phyloP scores from a whole-genome alignment of 2,888 invertebrate species.

The Iphiclides podalirius region DNA sequence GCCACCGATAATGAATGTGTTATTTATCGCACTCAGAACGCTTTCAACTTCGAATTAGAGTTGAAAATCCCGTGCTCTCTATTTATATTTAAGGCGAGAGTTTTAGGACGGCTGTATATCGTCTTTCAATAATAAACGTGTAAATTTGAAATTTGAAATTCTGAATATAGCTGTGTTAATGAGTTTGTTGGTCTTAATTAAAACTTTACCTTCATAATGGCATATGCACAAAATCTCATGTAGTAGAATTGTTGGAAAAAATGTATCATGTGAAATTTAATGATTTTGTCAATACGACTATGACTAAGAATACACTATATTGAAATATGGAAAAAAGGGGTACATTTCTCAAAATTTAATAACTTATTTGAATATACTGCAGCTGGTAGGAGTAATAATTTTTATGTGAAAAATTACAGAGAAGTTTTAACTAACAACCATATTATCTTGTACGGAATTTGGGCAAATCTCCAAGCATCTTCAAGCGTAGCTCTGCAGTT shows the following conservation, averaged over 20 bases:
- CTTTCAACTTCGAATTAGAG: not conserved
- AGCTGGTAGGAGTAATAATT: no score
- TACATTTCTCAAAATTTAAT: no score
- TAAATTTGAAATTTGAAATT: slow-evolving; percentile 38
- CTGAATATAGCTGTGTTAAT: slow-evolving; percentile 34
- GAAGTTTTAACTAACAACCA: no score
- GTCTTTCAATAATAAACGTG: slow-evolving; percentile 33
- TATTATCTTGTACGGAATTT: no score
- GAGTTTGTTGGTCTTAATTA: slow-evolving; percentile 43
- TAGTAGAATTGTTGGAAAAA: not conserved
- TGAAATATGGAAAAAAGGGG: no score
- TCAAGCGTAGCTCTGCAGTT: no score
- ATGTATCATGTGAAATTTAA: no score
- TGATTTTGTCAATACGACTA: no score
- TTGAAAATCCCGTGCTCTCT: not conserved
- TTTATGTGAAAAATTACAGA: no score
- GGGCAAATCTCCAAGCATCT: no score
- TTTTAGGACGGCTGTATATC: slow-evolving; percentile 7
- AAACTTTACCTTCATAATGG: slow-evolving; percentile 37
- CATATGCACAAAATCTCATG: slow-evolving; percentile 14
- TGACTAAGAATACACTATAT: no score
- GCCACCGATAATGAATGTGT: not conserved
- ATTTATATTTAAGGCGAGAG: not conserved
- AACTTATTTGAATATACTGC: no score
- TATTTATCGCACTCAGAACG: not conserved